Base-by-base conservation (phyloP, 1,140 invertebrate genomes). In the Cyclina sinensis region DNA sequence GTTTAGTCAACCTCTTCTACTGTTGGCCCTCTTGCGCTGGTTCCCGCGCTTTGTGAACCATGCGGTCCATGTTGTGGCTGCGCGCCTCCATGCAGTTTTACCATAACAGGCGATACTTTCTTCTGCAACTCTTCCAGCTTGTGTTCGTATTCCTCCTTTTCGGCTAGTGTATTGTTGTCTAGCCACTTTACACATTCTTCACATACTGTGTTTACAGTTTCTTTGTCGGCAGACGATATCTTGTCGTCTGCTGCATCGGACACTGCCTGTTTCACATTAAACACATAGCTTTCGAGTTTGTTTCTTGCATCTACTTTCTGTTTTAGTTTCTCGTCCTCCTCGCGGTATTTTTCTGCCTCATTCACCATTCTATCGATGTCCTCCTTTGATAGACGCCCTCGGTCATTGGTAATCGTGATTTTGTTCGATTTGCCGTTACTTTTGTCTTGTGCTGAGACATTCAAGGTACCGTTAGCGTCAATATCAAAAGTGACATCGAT, bases 141-240 rank as follows among this genome's bases (percentile, higher is more conserved):
- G 35, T 92, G 78, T 18, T 94, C 93, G 46, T 91, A 94, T 84
- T 94, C 94, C 1, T 94, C 94, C 59, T 93, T 94, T 57, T 93
- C 92, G 30, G 93, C 93, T 37, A 91, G 62, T 39, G 98, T 98
- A 95, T 99, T 99, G 32, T 97, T 97, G 95, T 99, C 98, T 68
- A 99, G 96, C 99, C 99, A 99, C 90, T 97, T 97, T 94, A 99
- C 98, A 83, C 97, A 97, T 91, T 99, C 98, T 91, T 98, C 98
- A 95, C 98, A 98, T 94, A 98, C 98, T 91, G 98, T 98, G 90
- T 97, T 92, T 87, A 99, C 97, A 35, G 96, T 97, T 88, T 97
- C 97, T 94, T 98, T 98, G 93, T 99, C 99, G 12, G 97, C 95
- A 79, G 98, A 98, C 9, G 97, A 96, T 91, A 99, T 92, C 91